phyloP scores from a whole-genome alignment of 2,888 invertebrate species.

The Nomada fabriciana region DNA sequence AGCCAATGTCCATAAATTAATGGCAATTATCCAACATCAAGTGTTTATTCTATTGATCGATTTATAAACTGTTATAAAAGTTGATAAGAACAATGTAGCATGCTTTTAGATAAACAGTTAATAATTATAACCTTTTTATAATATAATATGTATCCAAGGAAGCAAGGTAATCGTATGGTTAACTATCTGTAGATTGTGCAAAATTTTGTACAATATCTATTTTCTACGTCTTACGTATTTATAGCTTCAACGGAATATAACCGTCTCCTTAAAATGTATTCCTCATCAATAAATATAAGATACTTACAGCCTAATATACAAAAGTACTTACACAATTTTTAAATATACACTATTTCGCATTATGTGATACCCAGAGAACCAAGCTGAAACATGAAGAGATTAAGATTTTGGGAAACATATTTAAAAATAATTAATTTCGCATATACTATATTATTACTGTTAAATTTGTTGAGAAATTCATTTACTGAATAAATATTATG shows the following conservation, averaged over 20 bases:
- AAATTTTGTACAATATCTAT: conserved; percentile 43
- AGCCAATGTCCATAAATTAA: conserved; percentile 34
- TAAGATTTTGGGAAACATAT: not conserved
- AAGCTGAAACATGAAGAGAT: conserved; percentile 74
- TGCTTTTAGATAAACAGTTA: conserved; percentile 27
- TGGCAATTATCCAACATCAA: conserved; percentile 31
- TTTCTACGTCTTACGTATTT: conserved; percentile 37
- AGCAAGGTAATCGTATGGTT: conserved; percentile 30
- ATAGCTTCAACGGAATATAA: conserved; percentile 26
- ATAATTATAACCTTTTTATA: conserved; percentile 23
- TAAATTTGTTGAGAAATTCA: not conserved
- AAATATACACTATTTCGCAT: conserved; percentile 55
- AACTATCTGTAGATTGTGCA: conserved; percentile 34
- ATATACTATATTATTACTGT: not conserved
- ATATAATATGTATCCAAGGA: conserved; percentile 26
- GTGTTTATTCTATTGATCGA: conserved; percentile 37
- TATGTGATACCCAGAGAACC: conserved; percentile 81
- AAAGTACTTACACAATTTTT: conserved; percentile 53
- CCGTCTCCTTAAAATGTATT: conserved; percentile 16
- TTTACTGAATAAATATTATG: not conserved
- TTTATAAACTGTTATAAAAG: conserved; percentile 60
- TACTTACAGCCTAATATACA: conserved; percentile 58
- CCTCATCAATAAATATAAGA: conserved; percentile 51
- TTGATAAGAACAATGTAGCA: conserved; percentile 34
- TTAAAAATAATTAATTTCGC: not conserved